These are phyloP conservation scores for Caenorhabditis latens DNA, from an alignment of 1,140 invertebrate species.

Conservation along the genomic window DNA sequence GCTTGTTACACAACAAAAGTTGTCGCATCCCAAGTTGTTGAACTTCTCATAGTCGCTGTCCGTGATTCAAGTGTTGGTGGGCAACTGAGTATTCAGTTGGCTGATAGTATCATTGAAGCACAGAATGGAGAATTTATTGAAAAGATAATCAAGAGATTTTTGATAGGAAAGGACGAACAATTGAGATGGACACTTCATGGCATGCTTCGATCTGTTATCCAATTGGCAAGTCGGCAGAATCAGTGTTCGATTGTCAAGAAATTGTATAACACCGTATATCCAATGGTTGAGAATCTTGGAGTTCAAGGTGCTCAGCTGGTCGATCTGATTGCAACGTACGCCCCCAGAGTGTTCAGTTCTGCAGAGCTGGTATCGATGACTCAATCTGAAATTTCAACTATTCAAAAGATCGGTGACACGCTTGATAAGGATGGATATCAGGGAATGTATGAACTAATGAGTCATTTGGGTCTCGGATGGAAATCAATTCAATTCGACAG, in stretches of 20 bases:
- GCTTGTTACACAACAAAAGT: constrained; percentile 31
- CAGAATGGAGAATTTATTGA: constrained; percentile 82
- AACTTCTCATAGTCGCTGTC: constrained; percentile 38
- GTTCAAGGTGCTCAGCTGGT: constrained; percentile 95
- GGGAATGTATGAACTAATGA: constrained; percentile 66
- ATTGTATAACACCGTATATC: constrained; percentile 88
- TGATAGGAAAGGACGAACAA: constrained; percentile 87
- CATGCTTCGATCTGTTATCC: constrained; percentile 72
- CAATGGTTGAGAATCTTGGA: constrained; percentile 89
- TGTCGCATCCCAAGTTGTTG: constrained; percentile 44
- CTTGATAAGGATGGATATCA: constrained; percentile 79
- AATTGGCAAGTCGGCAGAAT: constrained; percentile 60
- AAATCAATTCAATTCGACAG: constrained; percentile 69
- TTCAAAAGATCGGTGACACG: constrained; percentile 79
- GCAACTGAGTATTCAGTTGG: constrained; percentile 38
- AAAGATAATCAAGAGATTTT: constrained; percentile 89
- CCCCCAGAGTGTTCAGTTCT: constrained; percentile 79
- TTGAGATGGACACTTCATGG: constrained; percentile 90
- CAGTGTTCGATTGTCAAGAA: constrained; percentile 56
- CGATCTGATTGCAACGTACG: constrained; percentile 92
- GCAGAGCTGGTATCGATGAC: constrained; percentile 26
- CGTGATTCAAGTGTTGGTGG: constrained; percentile 25
- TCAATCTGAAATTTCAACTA: constrained; percentile 19
- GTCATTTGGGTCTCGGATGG: constrained; percentile 76
- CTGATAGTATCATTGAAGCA: constrained; percentile 16